phyloP scores from a whole-genome alignment of 2,888 invertebrate genomes.

The Sinopyrophorus schimmeli region DNA sequence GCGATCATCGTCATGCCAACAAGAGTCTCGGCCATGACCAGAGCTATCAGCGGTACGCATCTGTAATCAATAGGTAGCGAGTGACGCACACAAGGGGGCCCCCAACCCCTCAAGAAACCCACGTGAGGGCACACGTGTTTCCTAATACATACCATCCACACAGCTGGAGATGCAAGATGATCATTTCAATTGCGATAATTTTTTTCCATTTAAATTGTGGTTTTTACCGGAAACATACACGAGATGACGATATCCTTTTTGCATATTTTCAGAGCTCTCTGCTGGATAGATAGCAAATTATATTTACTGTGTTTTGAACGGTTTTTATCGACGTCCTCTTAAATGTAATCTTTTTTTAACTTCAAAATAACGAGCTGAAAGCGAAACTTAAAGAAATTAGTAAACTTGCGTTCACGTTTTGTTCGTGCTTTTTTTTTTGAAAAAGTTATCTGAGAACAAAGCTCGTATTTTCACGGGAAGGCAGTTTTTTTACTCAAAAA shows the following conservation, averaged over 20 bases:
- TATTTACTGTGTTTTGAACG: too few species aligned
- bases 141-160: constrained; percentile 25
- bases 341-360: too few species aligned
- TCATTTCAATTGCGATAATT: constrained; percentile 19
- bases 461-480: too few species aligned
- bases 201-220: constrained; percentile 15
- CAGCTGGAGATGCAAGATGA: constrained; percentile 24
- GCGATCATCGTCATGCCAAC: constrained; percentile 47
- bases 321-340: too few species aligned
- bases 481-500: too few species aligned
- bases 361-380: too few species aligned
- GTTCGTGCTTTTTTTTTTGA: too few species aligned
- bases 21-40: constrained; percentile 47
- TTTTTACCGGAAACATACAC: constrained; percentile 20
- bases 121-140: constrained; percentile 52
- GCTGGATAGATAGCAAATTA: too few species aligned
- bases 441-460: too few species aligned
- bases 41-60: constrained; percentile 46
- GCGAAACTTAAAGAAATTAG: too few species aligned
- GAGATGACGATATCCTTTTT: constrained; percentile 15
- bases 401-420: too few species aligned
- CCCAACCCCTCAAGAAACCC: constrained; percentile 48
- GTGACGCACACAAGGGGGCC: constrained; percentile 52
- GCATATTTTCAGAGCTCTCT: too few species aligned
- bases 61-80: constrained; percentile 50